Evolutionary conservation across 2,113 vertebrate species (phyloP).

Genomic region (Chrysochloris asiatica): DNA sequence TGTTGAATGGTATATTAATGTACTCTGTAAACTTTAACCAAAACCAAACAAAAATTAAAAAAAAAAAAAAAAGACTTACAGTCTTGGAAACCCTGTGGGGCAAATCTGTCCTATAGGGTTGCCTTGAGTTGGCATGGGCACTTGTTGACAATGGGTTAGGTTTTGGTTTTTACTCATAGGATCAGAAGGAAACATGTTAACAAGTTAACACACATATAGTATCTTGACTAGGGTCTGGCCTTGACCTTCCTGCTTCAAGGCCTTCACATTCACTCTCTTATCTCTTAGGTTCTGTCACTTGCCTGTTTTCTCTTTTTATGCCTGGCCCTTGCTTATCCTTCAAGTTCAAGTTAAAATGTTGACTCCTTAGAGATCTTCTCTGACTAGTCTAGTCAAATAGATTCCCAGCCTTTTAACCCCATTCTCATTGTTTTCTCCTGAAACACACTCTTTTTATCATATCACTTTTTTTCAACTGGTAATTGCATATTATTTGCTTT

Average conservation of each 20-base stretch:
- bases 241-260: background rate
- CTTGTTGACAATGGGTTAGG: background rate
- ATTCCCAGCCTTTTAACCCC: background rate
- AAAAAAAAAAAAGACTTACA: background rate
- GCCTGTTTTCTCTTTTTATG: conserved; percentile 20
- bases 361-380: conserved; percentile 24
- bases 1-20: too few relatives aligned
- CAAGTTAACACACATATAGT: background rate
- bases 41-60: too few relatives aligned
- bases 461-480: background rate
- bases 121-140: background rate
- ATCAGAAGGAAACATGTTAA: background rate
- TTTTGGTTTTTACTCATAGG: background rate
- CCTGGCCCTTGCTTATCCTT: too few relatives aligned
- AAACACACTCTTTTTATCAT: background rate
- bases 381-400: background rate
- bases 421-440: background rate
- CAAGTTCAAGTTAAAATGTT: too few relatives aligned
- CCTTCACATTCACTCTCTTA: conserved; percentile 12
- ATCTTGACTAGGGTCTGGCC: background rate
- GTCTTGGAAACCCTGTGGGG: background rate
- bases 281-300: background rate
- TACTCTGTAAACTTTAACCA: too few relatives aligned
- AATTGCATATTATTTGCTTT: background rate
- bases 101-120: background rate